Evolutionary conservation across 2,888 invertebrate species (phyloP), one percentile per base, ranked within the genome.

Genomic region (Creontiades dilutus): DNA sequence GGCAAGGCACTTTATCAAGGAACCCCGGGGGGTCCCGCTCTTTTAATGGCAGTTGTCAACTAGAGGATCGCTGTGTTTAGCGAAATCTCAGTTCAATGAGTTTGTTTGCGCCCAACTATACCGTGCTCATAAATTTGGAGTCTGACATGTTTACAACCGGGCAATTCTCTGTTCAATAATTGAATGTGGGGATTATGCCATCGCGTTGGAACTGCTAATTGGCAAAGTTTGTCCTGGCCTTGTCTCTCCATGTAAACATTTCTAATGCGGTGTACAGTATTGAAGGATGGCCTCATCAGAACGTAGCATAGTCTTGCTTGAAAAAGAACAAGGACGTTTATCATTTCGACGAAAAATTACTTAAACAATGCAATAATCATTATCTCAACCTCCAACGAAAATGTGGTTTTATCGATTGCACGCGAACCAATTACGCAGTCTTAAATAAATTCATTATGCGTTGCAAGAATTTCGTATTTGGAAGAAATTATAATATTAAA

Each of bases 41-140:
- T 68, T 68, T 23, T 68, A 68, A 68, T 27, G 68, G 68, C 68
- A 68, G 68, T 68, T 68, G 68, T 68, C 68, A 68, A 68, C 68
- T 68, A 27, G 68, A 19, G 68, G 68, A 68, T 68, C 68, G 68
- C 68, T 68, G 68, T 68, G 27, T 68, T 68, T 68, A 68, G 68
- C 68, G 68, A 82, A 82, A 82, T 82, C 82, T 52, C 82, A 82
- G 82, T 82, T 82, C 82, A 82, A 82, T 82, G 82, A 82, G 82
- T 82, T 82, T 82, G 82, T 82, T 82, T 82, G 82, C 82, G 82
- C 82, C 82, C 23, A 52, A 82, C 82, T 48, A 82, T 27, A 52
- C 52, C 52, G 23, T 16, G 27, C 47, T 48, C 82, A 82, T 82
- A 82, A 82, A 82, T 82, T 82, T 12, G 27, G 27, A 13, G 27